A percentile compares a stretch with the other conserved stretches of the same genome.
These are phyloP conservation scores for Rhabdomys pumilio DNA, from an alignment of 2,797 vertebrate genomes.

Conservation along the genomic window DNA sequence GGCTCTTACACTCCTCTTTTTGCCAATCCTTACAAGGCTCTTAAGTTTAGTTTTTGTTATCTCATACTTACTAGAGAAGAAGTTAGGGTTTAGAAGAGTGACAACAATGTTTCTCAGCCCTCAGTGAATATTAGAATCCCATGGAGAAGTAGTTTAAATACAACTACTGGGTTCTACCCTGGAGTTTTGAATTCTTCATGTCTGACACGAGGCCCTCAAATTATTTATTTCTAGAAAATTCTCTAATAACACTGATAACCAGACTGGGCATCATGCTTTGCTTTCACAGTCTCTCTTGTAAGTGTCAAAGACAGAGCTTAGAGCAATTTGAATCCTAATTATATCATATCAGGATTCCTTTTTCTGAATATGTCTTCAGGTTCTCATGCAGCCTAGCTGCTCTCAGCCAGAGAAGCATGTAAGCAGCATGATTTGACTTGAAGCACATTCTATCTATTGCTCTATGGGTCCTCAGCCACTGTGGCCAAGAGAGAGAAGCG, in stretches of 20 bases:
- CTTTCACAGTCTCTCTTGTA: neutral
- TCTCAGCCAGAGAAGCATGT: fast-evolving
- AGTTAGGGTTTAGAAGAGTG: neutral
- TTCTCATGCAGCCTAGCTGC: neutral
- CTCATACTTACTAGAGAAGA: neutral
- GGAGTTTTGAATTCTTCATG: neutral
- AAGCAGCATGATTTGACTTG: neutral
- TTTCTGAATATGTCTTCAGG: neutral
- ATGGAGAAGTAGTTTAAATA: neutral
- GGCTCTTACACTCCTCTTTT: neutral
- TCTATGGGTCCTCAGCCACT: neutral
- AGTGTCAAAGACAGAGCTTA: neutral
- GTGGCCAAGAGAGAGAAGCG: neutral
- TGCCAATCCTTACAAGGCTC: neutral
- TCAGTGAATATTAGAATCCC: neutral
- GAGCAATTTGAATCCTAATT: neutral
- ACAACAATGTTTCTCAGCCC: neutral
- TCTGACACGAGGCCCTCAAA: neutral
- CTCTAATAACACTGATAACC: neutral
- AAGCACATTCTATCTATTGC: neutral
- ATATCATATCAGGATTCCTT: neutral
- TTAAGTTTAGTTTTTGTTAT: neutral
- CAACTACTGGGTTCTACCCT: fast-evolving
- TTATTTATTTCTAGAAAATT: neutral
- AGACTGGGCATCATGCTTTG: neutral